Conservation (phyloP, 2,113 vertebrate species). For the Mystacornis crossleyi region DNA sequence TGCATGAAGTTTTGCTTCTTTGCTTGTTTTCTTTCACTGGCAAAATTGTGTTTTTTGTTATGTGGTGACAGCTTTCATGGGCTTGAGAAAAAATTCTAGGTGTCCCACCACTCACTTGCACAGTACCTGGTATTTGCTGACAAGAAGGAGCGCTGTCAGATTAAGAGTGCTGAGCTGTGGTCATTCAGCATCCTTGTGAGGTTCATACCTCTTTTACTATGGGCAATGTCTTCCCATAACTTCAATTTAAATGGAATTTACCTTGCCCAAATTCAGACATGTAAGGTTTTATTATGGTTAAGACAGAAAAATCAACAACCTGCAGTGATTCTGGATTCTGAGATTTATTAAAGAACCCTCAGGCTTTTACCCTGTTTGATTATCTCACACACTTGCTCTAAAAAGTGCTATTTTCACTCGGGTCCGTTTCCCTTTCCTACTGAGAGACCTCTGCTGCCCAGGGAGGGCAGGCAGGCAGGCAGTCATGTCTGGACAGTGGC, state of each 20-base stretch:
- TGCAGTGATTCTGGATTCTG: background rate
- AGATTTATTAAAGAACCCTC: background rate
- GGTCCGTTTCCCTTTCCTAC: background rate
- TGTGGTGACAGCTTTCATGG: background rate
- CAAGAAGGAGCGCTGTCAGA: background rate
- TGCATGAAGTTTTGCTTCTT: background rate
- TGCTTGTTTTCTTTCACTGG: background rate
- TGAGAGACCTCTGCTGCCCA: background rate
- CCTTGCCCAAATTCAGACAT: background rate
- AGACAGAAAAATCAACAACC: background rate
- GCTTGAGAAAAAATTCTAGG: background rate
- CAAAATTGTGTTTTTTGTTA: background rate
- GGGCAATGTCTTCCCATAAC: background rate
- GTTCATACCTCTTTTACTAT: background rate
- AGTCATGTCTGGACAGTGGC: fast-evolving
- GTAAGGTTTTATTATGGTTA: background rate
- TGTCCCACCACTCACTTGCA: background rate
- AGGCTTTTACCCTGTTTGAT: background rate
- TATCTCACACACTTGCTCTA: background rate
- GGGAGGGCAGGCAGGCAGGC: background rate
- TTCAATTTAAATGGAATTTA: background rate
- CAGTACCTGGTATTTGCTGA: background rate
- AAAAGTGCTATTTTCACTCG: background rate
- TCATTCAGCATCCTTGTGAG: background rate
- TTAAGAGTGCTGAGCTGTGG: background rate